Base-by-base conservation (phyloP, 2,113 vertebrate genomes). In the Microcebus lehilahytsara region DNA sequence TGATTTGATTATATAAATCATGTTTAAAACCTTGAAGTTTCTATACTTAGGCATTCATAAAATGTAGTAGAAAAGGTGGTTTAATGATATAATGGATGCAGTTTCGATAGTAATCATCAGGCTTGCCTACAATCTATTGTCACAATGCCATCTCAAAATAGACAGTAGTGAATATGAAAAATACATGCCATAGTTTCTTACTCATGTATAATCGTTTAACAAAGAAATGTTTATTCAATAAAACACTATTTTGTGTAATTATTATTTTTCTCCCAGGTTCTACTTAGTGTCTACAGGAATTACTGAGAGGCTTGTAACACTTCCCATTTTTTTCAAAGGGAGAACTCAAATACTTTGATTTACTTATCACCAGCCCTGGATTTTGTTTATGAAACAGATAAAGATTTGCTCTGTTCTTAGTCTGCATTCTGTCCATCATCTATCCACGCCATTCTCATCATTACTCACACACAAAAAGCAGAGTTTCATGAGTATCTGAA, bases 1-100 rank as follows among this genome's bases (percentile, higher is more conserved):
- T 97, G 89, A 98, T 98, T 98, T 97, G 93, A 98, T 98, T 97
- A 80, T 94, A 95, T 97, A 97, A 98, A 98, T 98, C 96, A 98
- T 97, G 90, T 97, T 97, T 98, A 98, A 98, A 98, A 91, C 92
- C 96, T 89, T 92, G 74, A 96, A 89, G 81, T 97, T 91, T 97
- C 51, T 64, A 42, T 94, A 64, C n/a, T 91, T 89, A 96, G 83
- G 64, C 86, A 91, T 96, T 97, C 96, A 97, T 77, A 89, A 83
- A 96, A 94, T 49, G 16, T 40, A 66, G 72, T 49, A 66, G 95
- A 77, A 93, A 97, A 90, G 64, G 60, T 72, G 11, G 40, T 89
- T 79, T 92, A 49, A 72, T 84, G 71, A 34, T 32, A 89, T 49
- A 53, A 81, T 64, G 53, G 32, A 66, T 66, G 11, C 2, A 30